Evolutionary conservation across 2,113 vertebrate genomes (phyloP), one percentile per base, ranked within the genome.

Genomic region (Dromaius novaehollandiae): DNA sequence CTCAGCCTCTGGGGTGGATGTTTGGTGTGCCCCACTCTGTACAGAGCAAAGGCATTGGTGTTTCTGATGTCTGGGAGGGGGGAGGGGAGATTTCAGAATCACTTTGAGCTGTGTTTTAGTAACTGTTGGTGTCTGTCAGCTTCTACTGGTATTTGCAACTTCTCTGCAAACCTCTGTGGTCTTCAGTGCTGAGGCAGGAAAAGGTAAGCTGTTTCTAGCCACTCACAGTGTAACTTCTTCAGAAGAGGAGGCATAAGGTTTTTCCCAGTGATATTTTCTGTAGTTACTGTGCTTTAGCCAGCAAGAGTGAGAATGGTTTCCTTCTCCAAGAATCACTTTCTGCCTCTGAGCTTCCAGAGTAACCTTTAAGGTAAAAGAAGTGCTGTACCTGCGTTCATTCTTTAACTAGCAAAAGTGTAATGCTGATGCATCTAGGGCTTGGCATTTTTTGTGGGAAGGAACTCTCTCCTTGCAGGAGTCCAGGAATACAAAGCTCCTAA

Each of bases 211-310:
- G 60, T 34, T 85, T 51, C 51, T 66, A 42, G 42, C 36, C 8
- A 2, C 60, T 77, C 4, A 2, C 56, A 58, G 21, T 0, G 0
- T 63, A 34, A 66, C n/a, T 28, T n/a, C 73, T 86, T 83, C 3
- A 2, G 56, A 71, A 51, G 68, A 66, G 21, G 28, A 25, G 64
- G 36, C 56, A 11, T 44, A 46, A 40, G 20, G 46, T 13, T 56
- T 65, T 30, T 32, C 24, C 24, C 9, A 34, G 70, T 77, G 36
- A 28, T 86, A 38, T 28, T 61, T 48, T 24, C 21, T 56, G 26
- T 48, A 8, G 28, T 82, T 85, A 42, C 36, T 65, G 80, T 60
- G n/a, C 63, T 76, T 66, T 40, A 51, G 64, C 69, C 38, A 50
- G 40, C 26, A 36, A 65, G 20, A 6, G 18, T 53, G 48, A 60